A percentile compares a stretch with the other conserved stretches of the same genome.
Conservation (phyloP, 1,140 invertebrate species). For the Sipha flava region DNA sequence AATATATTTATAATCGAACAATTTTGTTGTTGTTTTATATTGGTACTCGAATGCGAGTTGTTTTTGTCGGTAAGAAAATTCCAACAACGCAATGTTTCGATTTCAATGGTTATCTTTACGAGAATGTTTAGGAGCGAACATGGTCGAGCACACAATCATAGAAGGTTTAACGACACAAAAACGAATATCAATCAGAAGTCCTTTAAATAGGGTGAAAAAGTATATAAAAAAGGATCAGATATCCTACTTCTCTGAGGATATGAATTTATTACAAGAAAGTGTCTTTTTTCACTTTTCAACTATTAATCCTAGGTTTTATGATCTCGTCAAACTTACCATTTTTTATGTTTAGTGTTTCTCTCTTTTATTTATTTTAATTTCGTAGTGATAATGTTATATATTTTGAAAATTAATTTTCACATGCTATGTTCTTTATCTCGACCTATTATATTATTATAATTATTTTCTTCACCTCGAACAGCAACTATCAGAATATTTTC, state of each 20-base stretch:
- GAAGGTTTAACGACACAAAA: slow-evolving; percentile 5
- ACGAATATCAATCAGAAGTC: neutral
- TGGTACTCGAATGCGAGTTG: neutral
- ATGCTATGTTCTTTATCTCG: too few relatives aligned
- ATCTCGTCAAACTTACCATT: neutral
- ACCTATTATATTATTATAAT: neutral
- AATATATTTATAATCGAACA: too few relatives aligned
- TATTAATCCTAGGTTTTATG: slow-evolving; percentile 7
- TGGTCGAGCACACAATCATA: neutral
- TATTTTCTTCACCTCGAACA: too few relatives aligned
- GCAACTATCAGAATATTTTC: too few relatives aligned
- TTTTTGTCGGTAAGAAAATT: neutral
- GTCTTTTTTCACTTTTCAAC: neutral
- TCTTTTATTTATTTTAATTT: too few relatives aligned
- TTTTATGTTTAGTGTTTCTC: neutral
- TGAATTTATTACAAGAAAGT: neutral
- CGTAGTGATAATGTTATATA: neutral
- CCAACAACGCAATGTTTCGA: neutral
- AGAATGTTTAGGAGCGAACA: neutral
- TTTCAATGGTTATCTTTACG: neutral
- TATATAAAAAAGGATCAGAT: neutral
- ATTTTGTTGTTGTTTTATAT: neutral
- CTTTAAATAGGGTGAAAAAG: neutral
- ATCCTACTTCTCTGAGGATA: neutral
- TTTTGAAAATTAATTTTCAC: neutral